Evolutionary conservation across 2,113 vertebrate species (phyloP), one percentile per base, ranked within the genome.

Genomic region (Pleuronectes platessa): DNA sequence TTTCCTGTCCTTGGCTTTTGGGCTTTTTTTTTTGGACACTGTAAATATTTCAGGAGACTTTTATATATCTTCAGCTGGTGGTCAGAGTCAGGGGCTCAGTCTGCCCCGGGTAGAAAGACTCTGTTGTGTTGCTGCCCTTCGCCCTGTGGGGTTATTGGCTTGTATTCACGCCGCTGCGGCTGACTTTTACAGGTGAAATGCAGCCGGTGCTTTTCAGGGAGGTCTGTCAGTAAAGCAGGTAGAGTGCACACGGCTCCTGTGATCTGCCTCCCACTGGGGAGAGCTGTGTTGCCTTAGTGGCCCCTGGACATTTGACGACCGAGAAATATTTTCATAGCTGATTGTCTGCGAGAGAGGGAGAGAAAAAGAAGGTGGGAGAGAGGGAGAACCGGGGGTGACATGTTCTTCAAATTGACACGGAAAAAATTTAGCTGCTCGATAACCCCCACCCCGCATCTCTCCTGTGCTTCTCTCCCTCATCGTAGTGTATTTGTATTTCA

Each of bases 261-360:
- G 88, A 86, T 88, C 88, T 81, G 65, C 23, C 37, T 74, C 71
- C 76, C 76, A 75, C 76, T 71, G 75, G 77, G 84, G 78, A 74
- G 80, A 81, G 54, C 78, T 75, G 56, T 35, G 53, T 82, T 78
- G 80, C 82, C 64, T 66, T 54, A 40, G 82, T 49, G 81, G 71
- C 85, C 88, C 74, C 73, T 55, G 79, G 86, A 90, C 85, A 81
- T 91, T 87, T 90, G 71, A 81, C 58, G 61, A 86, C 89, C 60
- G 45, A 88, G 67, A 88, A 92, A 89, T 92, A 92, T 93, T 93
- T 93, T 92, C 49, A 90, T 84, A 91, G 85, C 90, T 93, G 89
- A 94, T 92, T 92, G 82, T 92, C 74, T 81, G 80, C 27, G 51
- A 27, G 67, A 27, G 49, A 10, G 63, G 51, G 60, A 68, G 61